Evolutionary conservation across 1,140 invertebrate genomes (phyloP), one percentile per base, ranked within the genome.

Genomic region (Dendrolimus kikuchii): DNA sequence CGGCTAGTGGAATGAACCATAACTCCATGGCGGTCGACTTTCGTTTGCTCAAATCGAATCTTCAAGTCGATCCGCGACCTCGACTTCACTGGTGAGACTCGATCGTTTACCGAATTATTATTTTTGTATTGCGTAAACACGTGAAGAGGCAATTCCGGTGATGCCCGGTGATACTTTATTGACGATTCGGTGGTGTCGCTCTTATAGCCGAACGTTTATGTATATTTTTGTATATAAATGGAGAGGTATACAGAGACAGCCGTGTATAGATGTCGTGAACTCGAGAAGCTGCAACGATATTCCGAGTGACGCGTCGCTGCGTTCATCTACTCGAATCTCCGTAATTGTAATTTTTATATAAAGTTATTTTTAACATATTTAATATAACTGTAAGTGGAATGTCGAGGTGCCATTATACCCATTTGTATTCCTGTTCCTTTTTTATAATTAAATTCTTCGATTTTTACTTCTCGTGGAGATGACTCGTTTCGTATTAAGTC

Each of bases 151-250:
- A 55, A 45, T 46, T 44, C 55, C 64, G 49, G 55, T 53, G 58
- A 46, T 50, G 60, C 54, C 64, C 65, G 57, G 66, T 64, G 65
- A 65, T 62, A 66, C 58, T 60, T 66, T 61, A 6, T 50, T 41
- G 57, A 60, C 53, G 48, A 55, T 57, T 57, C 47, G 44, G 52
- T 55, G 53, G 55, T 58, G 55, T 64, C 60, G 60, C 64, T 63
- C 55, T 61, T 62, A 60, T 64, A 60, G 73, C 66, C 60, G 58
- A 62, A 76, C 77, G 75, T 75, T 80, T 80, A 79, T 85, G 79
- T 85, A 85, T 85, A 84, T 85, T 82, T 81, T 85, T 85, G 81
- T 85, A 85, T 82, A 85, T 85, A 85, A 77, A 74, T 77, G 71
- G 62, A 77, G 66, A 73, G 64, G 66, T 77, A 76, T 77, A 76